A percentile compares a stretch with the other conserved stretches of the same genome.
Conservation (phyloP, 2,888 invertebrate genomes). For the Nebria brevicollis region DNA sequence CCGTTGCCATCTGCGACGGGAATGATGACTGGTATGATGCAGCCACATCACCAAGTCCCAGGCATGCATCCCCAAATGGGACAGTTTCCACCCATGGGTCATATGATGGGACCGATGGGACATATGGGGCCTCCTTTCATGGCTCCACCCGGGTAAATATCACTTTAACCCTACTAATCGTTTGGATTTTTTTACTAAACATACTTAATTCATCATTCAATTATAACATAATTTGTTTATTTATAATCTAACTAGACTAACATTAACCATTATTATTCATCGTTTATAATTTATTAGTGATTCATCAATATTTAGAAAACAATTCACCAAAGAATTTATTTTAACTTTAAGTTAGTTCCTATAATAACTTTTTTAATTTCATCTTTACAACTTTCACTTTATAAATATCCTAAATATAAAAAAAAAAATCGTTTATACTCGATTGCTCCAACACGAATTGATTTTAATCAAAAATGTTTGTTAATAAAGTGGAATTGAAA, state of each 20-base stretch:
- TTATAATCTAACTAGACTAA: neutral
- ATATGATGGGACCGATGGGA: conserved; percentile 72
- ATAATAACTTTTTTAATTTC: too few relatives aligned
- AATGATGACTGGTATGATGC: conserved; percentile 76
- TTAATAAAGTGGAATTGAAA: too few relatives aligned
- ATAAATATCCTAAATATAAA: too few relatives aligned
- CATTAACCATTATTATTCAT: too few relatives aligned
- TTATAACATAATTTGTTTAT: neutral
- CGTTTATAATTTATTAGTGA: too few relatives aligned
- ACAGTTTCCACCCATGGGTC: conserved; percentile 69
- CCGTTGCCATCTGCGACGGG: conserved; percentile 69
- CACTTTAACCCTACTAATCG: neutral
- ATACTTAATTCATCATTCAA: neutral
- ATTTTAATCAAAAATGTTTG: too few relatives aligned
- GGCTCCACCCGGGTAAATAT: conserved; percentile 70
- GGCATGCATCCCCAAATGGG: conserved; percentile 70
- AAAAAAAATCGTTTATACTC: too few relatives aligned
- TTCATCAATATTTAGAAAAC: too few relatives aligned
- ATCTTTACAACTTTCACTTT: too few relatives aligned
- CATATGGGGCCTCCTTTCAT: conserved; percentile 82
- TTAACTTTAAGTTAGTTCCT: too few relatives aligned
- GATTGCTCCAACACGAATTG: too few relatives aligned
- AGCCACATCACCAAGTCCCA: conserved; percentile 61
- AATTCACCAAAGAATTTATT: too few relatives aligned
- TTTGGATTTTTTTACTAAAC: neutral